Evolutionary conservation across 2,113 vertebrate genomes (phyloP).

Genomic region (Cololabis saira): DNA sequence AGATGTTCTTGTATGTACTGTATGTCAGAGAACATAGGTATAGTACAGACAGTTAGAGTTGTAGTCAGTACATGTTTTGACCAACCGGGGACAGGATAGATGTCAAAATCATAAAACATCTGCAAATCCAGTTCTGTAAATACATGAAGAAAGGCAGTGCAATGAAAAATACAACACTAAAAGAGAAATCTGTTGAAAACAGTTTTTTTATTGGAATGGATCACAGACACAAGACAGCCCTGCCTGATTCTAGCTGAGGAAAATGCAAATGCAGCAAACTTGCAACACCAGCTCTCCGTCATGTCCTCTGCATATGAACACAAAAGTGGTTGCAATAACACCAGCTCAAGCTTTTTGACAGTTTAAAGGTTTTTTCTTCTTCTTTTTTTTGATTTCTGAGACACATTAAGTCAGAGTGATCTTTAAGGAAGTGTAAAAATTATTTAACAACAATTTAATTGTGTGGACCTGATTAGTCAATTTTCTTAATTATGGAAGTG

Average conservation of each 20-base stretch:
- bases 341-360: constrained; percentile 40
- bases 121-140: no score
- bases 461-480: not conserved
- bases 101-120: no score
- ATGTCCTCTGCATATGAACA: constrained; percentile 35
- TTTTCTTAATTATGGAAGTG: no score
- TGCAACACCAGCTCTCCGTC: constrained; percentile 48
- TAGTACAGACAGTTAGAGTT: no score
- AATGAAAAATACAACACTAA: not conserved
- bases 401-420: constrained; percentile 22
- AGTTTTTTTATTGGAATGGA: constrained; percentile 82
- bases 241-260: constrained; percentile 59
- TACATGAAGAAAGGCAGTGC: not conserved
- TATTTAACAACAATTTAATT: not conserved
- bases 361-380: not conserved
- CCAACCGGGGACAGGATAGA: no score
- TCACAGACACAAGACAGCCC: constrained; percentile 75
- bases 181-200: constrained; percentile 38
- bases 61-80: no score
- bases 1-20: no score
- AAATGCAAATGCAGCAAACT: constrained; percentile 61
- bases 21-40: no score
- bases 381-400: constrained; percentile 8
- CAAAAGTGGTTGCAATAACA: constrained; percentile 34
- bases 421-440: constrained; percentile 49